Evolutionary conservation across 2,113 vertebrate genomes (phyloP).

Genomic region (Thunnus thynnus): DNA sequence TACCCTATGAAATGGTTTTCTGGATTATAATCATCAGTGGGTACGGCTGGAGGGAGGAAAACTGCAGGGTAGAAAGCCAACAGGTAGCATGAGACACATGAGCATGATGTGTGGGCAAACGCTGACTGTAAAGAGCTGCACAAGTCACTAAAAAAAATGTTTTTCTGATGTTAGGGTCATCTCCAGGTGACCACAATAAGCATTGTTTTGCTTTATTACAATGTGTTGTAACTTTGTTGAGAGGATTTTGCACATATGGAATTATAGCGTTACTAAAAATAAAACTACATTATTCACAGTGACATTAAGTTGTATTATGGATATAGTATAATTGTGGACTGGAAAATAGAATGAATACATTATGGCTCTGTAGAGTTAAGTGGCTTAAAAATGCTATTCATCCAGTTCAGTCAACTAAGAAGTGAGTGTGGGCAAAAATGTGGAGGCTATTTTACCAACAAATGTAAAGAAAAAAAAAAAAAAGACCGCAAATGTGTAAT

Average conservation of each 20-base stretch:
- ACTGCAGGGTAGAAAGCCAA: conserved; percentile 39
- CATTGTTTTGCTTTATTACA: not conserved
- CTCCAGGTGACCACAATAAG: conserved; percentile 25
- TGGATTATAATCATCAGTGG: conserved; percentile 58
- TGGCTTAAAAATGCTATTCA: not conserved
- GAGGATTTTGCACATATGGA: not conserved
- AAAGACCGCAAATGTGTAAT: not conserved
- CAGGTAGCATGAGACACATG: conserved; percentile 34
- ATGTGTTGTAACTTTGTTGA: not conserved
- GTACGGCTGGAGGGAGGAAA: conserved; percentile 29
- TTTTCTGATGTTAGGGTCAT: conserved; percentile 27
- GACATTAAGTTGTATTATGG: not conserved
- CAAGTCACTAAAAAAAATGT: conserved; percentile 34
- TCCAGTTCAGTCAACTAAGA: not conserved
- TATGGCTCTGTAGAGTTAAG: not conserved
- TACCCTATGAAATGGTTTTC: conserved; percentile 45
- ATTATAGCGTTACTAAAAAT: not conserved
- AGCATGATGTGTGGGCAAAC: conserved; percentile 48
- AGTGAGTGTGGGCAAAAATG: not conserved
- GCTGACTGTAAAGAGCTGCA: conserved; percentile 38
- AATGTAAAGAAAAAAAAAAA: not conserved
- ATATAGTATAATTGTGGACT: not conserved
- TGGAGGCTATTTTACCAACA: too few relatives aligned
- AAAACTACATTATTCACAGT: not conserved
- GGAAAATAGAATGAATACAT: not conserved